A percentile compares a stretch with the other conserved stretches of the same genome.
Conservation (phyloP, 1,140 invertebrate genomes). For the Hetaerina americana region DNA sequence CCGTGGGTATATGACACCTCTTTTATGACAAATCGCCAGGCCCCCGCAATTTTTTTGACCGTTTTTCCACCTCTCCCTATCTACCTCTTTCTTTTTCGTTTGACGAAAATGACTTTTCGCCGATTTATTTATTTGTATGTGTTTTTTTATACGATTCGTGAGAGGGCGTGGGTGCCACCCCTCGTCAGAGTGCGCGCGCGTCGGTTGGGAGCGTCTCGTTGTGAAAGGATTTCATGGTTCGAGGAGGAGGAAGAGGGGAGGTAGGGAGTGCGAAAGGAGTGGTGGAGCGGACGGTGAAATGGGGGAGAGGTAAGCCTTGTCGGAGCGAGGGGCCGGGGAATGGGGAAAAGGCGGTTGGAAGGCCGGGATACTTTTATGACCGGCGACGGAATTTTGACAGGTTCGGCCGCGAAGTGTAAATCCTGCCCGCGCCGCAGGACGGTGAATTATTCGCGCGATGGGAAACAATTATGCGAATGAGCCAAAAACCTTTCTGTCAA, state of each 20-base stretch:
- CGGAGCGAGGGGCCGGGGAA: neutral
- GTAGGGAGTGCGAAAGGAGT: neutral
- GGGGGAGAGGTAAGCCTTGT: neutral
- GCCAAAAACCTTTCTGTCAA: no score
- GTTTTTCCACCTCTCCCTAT: neutral
- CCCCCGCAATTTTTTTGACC: neutral
- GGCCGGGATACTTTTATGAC: neutral
- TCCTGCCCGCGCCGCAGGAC: no score
- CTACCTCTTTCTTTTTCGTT: neutral
- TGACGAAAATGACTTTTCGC: neutral
- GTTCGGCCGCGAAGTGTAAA: no score
- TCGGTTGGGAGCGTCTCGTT: neutral
- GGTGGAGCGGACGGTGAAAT: neutral
- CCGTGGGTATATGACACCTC: neutral
- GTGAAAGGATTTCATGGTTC: neutral
- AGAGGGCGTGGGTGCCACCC: neutral
- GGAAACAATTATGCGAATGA: no score
- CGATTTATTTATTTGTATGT: neutral
- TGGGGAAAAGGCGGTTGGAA: neutral
- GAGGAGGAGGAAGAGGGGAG: neutral
- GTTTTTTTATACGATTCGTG: neutral
- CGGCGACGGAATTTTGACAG: no score
- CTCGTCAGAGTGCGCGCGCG: neutral
- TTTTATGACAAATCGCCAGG: neutral
- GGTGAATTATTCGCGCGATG: no score